These are phyloP conservation scores for Cloeon dipterum DNA, from an alignment of 2,888 invertebrate genomes.

Conservation along the genomic window DNA sequence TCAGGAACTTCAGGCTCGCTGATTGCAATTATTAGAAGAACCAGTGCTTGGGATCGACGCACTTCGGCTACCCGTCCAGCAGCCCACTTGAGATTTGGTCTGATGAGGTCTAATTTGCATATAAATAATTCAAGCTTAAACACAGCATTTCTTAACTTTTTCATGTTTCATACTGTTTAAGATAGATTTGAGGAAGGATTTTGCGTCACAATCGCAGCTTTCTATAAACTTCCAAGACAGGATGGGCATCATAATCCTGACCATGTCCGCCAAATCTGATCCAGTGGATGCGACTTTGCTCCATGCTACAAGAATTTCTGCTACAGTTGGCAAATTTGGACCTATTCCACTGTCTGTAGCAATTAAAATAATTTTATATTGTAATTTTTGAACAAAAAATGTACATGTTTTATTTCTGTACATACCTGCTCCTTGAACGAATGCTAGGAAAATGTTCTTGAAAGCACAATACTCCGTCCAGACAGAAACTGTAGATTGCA, in stretches of 20 bases:
- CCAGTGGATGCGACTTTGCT: not conserved
- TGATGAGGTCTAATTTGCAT: no score
- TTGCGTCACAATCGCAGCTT: not conserved
- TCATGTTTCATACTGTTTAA: no score
- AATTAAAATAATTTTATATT: no score
- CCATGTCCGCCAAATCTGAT: not conserved
- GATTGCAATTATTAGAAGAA: no score
- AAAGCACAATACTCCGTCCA: not conserved
- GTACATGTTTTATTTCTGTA: no score
- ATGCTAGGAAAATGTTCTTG: not conserved
- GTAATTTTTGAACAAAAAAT: not conserved
- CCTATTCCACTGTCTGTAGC: not conserved
- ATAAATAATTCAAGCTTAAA: no score
- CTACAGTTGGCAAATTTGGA: not conserved
- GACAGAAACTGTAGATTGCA: not conserved
- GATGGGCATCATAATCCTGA: not conserved
- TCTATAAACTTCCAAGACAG: not conserved
- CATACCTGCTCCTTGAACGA: not conserved
- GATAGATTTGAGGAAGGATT: no score
- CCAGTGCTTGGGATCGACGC: no score
- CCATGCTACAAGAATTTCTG: constrained; percentile 1
- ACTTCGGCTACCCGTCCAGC: no score
- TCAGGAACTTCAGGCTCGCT: no score
- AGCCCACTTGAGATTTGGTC: no score
- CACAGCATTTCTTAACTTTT: no score